Percentiles rank a stretch among this genome's conserved stretches.
phyloP scores from a whole-genome alignment of 2,113 vertebrate species.

The Prietella phreatophila region DNA sequence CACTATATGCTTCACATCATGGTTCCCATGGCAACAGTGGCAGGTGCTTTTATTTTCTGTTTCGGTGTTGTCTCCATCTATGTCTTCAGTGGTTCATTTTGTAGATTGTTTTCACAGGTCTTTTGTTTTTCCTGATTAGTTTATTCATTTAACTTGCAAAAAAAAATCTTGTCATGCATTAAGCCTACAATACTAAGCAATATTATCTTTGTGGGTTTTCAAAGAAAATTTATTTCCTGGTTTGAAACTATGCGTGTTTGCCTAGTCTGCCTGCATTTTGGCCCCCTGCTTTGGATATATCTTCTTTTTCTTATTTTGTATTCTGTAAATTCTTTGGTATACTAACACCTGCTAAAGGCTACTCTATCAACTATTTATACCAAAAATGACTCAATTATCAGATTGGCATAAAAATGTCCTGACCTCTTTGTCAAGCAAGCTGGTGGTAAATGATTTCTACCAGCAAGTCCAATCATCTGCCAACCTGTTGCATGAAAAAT shows the following conservation, averaged over 20 bases:
- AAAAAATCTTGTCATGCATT: background rate
- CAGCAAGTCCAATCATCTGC: background rate
- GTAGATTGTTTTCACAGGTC: background rate
- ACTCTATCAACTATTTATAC: background rate
- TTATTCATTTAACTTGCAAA: background rate
- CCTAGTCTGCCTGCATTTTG: background rate
- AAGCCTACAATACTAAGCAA: background rate
- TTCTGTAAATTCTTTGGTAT: background rate
- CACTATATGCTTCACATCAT: background rate
- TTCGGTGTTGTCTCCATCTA: background rate
- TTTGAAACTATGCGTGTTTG: background rate
- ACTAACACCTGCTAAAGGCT: background rate
- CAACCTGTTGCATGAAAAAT: background rate
- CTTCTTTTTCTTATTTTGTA: background rate
- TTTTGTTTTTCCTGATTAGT: background rate
- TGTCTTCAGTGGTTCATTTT: background rate
- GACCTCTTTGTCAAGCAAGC: slow-evolving; percentile 9
- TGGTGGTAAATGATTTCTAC: background rate
- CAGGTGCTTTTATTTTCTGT: slow-evolving; percentile 23
- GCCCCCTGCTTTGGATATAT: background rate
- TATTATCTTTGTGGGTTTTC: background rate
- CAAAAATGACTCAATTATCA: slow-evolving; percentile 1
- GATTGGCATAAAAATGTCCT: background rate
- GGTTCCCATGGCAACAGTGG: background rate
- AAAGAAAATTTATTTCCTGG: background rate